phyloP scores from a whole-genome alignment of 2,888 invertebrate genomes.

The Cylindroiulus punctatus region DNA sequence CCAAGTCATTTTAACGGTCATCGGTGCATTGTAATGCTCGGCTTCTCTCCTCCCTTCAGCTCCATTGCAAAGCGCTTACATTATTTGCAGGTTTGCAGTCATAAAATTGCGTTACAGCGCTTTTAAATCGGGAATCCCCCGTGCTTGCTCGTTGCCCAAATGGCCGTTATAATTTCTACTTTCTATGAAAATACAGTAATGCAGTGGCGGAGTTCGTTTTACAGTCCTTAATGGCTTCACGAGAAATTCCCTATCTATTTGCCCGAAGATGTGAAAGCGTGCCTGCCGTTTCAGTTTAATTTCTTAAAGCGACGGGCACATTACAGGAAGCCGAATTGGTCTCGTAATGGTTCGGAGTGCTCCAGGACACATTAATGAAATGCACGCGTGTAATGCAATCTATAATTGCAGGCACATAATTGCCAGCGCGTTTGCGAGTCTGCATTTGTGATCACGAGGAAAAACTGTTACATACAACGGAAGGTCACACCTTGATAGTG shows the following conservation, averaged over 20 bases:
- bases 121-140: slow-evolving; percentile 10
- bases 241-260: slow-evolving; percentile 18
- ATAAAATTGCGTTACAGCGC: not conserved
- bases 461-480: not conserved
- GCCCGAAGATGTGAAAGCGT: slow-evolving; percentile 9
- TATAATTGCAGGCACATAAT: slow-evolving; percentile 16
- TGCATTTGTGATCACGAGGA: not conserved
- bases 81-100: not conserved
- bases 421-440: not conserved
- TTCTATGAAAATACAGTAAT: not conserved
- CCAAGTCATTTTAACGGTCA: not conserved
- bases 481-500: not conserved
- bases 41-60: not conserved
- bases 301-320: not conserved
- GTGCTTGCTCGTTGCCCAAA: not conserved
- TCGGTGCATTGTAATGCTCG: not conserved
- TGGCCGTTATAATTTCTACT: not conserved
- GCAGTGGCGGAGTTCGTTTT: not conserved
- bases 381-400: slow-evolving; percentile 18
- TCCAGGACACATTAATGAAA: not conserved
- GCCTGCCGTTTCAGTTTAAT: not conserved
- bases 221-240: not conserved
- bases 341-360: not conserved
- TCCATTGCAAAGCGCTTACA: not conserved
- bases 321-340: not conserved